A percentile compares a stretch with the other conserved stretches of the same genome.
Conservation (phyloP, 2,888 invertebrate species). For the Stenichneumon culpator region DNA sequence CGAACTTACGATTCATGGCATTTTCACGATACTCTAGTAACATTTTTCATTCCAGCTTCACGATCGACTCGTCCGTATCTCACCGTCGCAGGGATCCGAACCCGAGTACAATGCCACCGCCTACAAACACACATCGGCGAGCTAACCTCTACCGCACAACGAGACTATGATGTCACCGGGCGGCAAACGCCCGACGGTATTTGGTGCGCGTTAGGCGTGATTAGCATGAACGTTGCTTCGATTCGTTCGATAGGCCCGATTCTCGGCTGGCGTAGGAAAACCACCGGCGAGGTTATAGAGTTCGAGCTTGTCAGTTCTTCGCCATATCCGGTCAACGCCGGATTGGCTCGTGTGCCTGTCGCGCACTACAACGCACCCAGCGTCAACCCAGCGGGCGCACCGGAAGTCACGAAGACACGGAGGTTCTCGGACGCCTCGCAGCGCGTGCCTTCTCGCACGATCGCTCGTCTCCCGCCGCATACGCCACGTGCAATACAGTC, state of each 20-base stretch:
- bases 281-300: slow-evolving; percentile 67
- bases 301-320: slow-evolving; percentile 75
- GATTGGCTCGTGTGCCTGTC: slow-evolving; percentile 50
- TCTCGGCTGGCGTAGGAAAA: slow-evolving; percentile 25
- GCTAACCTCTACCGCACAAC: slow-evolving; percentile 41
- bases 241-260: slow-evolving; percentile 39
- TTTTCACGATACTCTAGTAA: no score
- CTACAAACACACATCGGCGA: not conserved
- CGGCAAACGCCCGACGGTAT: slow-evolving; percentile 74
- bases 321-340: slow-evolving; percentile 80
- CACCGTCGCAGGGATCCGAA: not conserved
- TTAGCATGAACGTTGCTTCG: slow-evolving; percentile 75
- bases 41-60: not conserved
- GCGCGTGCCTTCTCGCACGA: slow-evolving; percentile 44
- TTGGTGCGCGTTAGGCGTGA: slow-evolving; percentile 81
- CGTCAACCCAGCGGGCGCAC: slow-evolving; percentile 52
- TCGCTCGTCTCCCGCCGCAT: not conserved
- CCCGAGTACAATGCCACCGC: not conserved
- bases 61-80: not conserved
- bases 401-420: slow-evolving; percentile 78
- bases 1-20: no score
- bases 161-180: slow-evolving; percentile 77
- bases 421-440: slow-evolving; percentile 40
- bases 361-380: slow-evolving; percentile 52
- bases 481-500: not conserved